A percentile compares a stretch with the other conserved stretches of the same genome.
Conservation (phyloP, 2,888 invertebrate genomes). For the Agrotis ipsilon region DNA sequence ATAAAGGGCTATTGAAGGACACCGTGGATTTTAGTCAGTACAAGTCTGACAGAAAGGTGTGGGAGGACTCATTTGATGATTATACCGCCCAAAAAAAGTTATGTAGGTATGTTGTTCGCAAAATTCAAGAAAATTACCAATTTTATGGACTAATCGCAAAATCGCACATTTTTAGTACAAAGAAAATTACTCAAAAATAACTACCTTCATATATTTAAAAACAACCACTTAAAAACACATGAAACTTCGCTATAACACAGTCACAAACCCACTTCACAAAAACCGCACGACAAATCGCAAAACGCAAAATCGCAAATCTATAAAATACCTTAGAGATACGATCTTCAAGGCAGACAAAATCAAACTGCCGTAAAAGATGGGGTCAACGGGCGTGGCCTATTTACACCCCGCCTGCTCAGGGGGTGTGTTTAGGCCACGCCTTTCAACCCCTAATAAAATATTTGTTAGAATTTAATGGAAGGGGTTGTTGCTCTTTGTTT, state of each 20-base stretch:
- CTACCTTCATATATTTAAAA: no score
- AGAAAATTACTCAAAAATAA: no score
- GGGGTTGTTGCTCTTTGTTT: slow-evolving; percentile 48
- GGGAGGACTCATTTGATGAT: no score
- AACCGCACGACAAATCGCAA: slow-evolving; percentile 28
- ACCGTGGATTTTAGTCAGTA: no score
- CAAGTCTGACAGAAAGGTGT: no score
- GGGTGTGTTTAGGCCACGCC: slow-evolving; percentile 53
- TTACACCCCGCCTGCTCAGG: slow-evolving; percentile 22
- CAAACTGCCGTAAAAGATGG: slow-evolving; percentile 43
- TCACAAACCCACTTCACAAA: slow-evolving; percentile 18
- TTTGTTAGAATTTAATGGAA: slow-evolving; percentile 50
- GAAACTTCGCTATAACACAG: not conserved
- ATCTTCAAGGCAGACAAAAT: slow-evolving; percentile 19
- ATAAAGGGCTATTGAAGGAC: no score
- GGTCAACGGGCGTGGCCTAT: slow-evolving; percentile 36
- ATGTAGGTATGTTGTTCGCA: no score
- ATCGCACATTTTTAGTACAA: not conserved
- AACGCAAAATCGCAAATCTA: slow-evolving; percentile 17
- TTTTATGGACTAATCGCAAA: slow-evolving; percentile 2
- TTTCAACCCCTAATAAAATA: slow-evolving; percentile 43
- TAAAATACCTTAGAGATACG: slow-evolving; percentile 36
- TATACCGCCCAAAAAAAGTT: no score
- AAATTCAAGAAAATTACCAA: not conserved
- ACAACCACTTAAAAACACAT: not conserved